Evolutionary conservation across 1,140 invertebrate species (phyloP).

Genomic region (Drosophila virilis): DNA sequence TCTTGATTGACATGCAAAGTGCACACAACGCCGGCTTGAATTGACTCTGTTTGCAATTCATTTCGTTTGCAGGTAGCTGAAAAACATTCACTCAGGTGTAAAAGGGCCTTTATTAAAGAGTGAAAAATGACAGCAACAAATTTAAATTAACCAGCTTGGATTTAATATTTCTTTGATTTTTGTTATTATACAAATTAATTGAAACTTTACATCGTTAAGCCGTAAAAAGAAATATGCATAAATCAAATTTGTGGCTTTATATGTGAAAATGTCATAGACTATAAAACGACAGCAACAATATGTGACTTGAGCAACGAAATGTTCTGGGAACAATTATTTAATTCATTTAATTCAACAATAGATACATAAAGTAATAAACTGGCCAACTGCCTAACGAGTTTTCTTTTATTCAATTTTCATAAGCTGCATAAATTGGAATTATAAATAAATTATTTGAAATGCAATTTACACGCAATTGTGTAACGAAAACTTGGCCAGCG

Average conservation of each 20-base stretch:
- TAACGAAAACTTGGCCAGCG: constrained; percentile 21
- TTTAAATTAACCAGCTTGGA: not conserved
- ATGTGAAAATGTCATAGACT: not conserved
- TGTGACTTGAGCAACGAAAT: not conserved
- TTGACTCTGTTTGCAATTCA: constrained; percentile 57
- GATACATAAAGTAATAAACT: not conserved
- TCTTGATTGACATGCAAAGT: constrained; percentile 76
- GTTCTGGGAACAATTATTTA: not conserved
- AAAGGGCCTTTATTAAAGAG: constrained; percentile 37
- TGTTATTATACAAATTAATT: not conserved
- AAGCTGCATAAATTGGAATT: constrained; percentile 43
- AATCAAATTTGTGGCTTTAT: not conserved
- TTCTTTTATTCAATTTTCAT: not conserved
- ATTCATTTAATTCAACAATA: not conserved
- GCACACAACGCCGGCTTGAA: constrained; percentile 25
- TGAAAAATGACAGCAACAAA: not conserved
- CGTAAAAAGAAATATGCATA: not conserved
- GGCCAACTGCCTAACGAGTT: not conserved
- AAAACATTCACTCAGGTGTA: constrained; percentile 4
- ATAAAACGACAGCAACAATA: not conserved
- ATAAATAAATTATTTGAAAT: constrained; percentile 47
- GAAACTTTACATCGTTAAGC: not conserved
- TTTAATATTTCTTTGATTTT: not conserved
- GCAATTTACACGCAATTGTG: constrained; percentile 44
- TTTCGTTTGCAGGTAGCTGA: constrained; percentile 18